phyloP scores from a whole-genome alignment of 1,140 invertebrate genomes.

The Apis florea region DNA sequence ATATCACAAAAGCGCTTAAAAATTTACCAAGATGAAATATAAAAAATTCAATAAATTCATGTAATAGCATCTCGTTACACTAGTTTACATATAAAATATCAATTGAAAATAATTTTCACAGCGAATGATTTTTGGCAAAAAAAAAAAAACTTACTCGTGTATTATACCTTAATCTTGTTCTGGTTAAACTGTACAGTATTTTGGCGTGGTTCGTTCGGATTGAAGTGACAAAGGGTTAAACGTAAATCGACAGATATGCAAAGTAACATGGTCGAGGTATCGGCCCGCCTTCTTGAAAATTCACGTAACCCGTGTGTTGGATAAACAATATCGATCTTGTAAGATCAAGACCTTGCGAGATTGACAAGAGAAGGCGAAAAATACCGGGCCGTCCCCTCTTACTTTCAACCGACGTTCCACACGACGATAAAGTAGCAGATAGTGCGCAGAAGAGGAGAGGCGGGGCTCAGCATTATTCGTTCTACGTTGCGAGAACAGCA shows the following conservation, averaged over 20 bases:
- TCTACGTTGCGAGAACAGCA: constrained; percentile 58
- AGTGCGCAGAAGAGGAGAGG: constrained; percentile 33
- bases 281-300: neutral
- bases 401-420: neutral
- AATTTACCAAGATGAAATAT: too few relatives aligned
- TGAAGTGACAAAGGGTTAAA: neutral
- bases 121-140: too few relatives aligned
- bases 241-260: neutral
- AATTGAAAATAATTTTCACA: too few relatives aligned
- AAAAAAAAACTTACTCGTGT: too few relatives aligned
- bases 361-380: constrained; percentile 35
- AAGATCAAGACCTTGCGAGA: constrained; percentile 49
- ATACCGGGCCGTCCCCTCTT: constrained; percentile 5
- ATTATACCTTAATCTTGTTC: too few relatives aligned
- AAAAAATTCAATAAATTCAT: too few relatives aligned
- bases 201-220: too few relatives aligned
- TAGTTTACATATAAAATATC: too few relatives aligned
- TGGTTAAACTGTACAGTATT: too few relatives aligned
- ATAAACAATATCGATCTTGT: constrained; percentile 35
- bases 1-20: too few relatives aligned
- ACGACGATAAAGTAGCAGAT: constrained; percentile 56
- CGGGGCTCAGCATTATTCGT: constrained; percentile 46
- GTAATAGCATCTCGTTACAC: too few relatives aligned
- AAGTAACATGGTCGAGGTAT: neutral
- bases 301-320: constrained; percentile 7